A percentile compares a stretch with the other conserved stretches of the same genome.
These are phyloP conservation scores for Lordiphosa mommai DNA, from an alignment of 1,140 invertebrate genomes.

Conservation along the genomic window DNA sequence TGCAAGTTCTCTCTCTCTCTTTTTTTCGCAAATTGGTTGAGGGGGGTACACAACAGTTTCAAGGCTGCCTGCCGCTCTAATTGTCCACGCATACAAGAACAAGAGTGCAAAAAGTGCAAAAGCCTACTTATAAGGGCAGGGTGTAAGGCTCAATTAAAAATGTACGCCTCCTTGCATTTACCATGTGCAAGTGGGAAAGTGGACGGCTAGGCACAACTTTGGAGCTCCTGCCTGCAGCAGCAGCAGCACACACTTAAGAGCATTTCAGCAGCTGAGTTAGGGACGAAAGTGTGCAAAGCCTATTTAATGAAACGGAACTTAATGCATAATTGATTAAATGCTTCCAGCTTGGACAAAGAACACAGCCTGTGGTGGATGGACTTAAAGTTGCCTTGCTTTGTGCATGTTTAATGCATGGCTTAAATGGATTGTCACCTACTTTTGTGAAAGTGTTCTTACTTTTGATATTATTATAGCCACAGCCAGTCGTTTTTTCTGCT, in stretches of 20 bases:
- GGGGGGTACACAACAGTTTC: conserved; percentile 21
- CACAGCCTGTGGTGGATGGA: not conserved
- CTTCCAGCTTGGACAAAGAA: conserved; percentile 27
- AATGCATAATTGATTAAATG: conserved; percentile 68
- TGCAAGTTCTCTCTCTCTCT: conserved; percentile 43
- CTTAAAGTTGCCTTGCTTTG: conserved; percentile 8
- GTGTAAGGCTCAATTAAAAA: conserved; percentile 73
- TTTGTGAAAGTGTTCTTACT: too few species aligned
- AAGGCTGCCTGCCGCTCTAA: conserved; percentile 51
- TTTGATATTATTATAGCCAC: too few species aligned
- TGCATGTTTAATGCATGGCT: not conserved
- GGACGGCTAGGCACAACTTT: conserved; percentile 31
- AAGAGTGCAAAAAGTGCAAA: conserved; percentile 32
- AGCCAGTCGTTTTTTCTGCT: not conserved
- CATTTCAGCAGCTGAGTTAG: conserved; percentile 17
- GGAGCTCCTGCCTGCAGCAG: conserved; percentile 5
- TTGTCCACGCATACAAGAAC: conserved; percentile 6
- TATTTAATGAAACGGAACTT: conserved; percentile 72
- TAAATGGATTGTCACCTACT: too few species aligned
- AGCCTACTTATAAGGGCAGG: conserved; percentile 63
- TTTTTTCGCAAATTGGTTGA: conserved; percentile 42
- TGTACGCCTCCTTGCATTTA: conserved; percentile 70
- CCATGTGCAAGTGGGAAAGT: conserved; percentile 30
- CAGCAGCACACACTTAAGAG: not conserved
- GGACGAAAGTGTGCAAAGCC: conserved; percentile 35